Percentiles rank a stretch among this genome's conserved stretches.
phyloP scores from a whole-genome alignment of 2,888 invertebrate species.

The Tanaodytes sp. region DNA sequence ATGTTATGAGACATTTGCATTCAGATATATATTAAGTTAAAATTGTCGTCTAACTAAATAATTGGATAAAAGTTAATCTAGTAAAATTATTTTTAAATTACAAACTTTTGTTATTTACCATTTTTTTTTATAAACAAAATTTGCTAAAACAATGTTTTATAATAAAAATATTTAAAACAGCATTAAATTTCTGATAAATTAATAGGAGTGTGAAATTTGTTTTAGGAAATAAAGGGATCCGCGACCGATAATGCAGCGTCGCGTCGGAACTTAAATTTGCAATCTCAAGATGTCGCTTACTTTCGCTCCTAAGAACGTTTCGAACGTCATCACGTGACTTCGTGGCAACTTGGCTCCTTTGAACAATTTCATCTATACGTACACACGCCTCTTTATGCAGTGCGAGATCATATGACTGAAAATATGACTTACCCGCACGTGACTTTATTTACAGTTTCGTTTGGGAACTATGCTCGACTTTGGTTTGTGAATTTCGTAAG shows the following conservation, averaged over 20 bases:
- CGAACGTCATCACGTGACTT: conserved; percentile 38
- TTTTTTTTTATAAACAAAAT: too few species aligned
- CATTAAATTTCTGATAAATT: not conserved
- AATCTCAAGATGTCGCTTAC: conserved; percentile 41
- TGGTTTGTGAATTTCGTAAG: conserved; percentile 65
- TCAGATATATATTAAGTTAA: too few species aligned
- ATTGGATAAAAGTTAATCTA: too few species aligned
- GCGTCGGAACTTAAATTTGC: conserved; percentile 6
- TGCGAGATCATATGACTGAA: conserved; percentile 72
- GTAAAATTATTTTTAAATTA: not conserved
- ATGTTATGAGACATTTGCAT: too few species aligned
- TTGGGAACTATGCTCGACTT: conserved; percentile 65
- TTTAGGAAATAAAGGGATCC: not conserved
- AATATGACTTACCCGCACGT: conserved; percentile 72
- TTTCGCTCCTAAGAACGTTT: conserved; percentile 9
- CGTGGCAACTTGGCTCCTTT: conserved; percentile 34
- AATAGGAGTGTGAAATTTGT: not conserved
- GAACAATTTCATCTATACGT: conserved; percentile 49
- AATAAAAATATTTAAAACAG: not conserved
- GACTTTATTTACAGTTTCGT: conserved; percentile 73
- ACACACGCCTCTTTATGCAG: conserved; percentile 33
- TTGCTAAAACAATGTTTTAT: too few species aligned
- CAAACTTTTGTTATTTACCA: too few species aligned
- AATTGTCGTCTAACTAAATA: too few species aligned
- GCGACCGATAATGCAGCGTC: conserved; percentile 34